Conservation (phyloP, 2,113 vertebrate species). For the Cynopterus brachyotis region DNA sequence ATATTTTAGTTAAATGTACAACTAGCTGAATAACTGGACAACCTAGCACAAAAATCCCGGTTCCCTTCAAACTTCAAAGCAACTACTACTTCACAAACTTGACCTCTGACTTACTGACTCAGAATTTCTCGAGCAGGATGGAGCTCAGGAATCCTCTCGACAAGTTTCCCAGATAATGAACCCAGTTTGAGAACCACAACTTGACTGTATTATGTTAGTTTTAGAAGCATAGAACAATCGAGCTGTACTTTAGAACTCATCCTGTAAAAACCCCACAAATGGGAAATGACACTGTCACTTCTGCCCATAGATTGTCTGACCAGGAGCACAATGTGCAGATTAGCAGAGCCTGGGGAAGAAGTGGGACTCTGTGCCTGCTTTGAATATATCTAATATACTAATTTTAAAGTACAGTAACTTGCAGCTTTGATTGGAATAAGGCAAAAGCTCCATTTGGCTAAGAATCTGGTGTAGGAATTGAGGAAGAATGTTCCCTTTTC, state of each 20-base stretch:
- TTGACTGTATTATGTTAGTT: background rate
- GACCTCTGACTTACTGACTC: background rate
- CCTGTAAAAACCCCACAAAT: background rate
- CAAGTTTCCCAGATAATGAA: background rate
- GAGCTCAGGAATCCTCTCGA: background rate
- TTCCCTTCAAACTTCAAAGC: background rate
- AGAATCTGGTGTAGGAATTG: background rate
- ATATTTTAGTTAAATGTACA: background rate
- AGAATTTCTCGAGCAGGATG: background rate
- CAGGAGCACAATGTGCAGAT: background rate
- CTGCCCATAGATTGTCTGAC: background rate
- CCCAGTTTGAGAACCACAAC: background rate
- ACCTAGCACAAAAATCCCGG: background rate
- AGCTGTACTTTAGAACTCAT: background rate
- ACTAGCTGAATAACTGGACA: background rate
- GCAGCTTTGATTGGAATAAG: background rate
- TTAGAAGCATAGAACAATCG: background rate
- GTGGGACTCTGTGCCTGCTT: background rate
- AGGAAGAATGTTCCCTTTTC: background rate
- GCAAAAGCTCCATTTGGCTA: constrained; percentile 4
- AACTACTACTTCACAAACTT: background rate
- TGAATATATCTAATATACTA: background rate
- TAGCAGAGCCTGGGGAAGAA: background rate
- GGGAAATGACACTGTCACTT: background rate
- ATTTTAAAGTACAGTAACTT: background rate